A percentile compares a stretch with the other conserved stretches of the same genome.
Conservation (phyloP, 2,113 vertebrate genomes). For the Hypanus sabinus region DNA sequence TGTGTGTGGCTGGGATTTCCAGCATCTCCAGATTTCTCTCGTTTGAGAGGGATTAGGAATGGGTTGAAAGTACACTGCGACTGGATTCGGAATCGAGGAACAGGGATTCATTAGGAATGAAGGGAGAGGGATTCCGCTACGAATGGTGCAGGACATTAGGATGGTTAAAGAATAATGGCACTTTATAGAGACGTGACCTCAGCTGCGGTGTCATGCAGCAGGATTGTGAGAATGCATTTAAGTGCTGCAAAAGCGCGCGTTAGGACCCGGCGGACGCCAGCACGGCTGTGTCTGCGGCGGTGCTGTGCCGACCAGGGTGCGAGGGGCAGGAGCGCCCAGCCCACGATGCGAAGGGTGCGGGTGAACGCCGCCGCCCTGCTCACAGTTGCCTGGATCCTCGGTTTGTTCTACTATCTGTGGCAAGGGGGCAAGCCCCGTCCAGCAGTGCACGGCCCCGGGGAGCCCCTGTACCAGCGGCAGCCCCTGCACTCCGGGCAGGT, state of each 20-base stretch:
- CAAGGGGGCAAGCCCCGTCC: constrained; percentile 85
- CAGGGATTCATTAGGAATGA: too few species aligned
- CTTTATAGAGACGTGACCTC: too few species aligned
- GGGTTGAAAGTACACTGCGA: too few species aligned
- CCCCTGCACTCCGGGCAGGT: constrained; percentile 62
- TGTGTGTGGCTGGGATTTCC: too few species aligned
- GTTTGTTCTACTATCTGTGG: constrained; percentile 98
- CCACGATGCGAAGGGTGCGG: constrained; percentile 86
- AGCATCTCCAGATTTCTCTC: too few species aligned
- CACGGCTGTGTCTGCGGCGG: background rate
- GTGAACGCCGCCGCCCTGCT: constrained; percentile 96
- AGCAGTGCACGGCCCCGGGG: constrained; percentile 49
- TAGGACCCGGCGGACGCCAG: background rate
- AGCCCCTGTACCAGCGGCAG: constrained; percentile 46
- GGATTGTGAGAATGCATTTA: background rate
- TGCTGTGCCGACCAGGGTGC: background rate
- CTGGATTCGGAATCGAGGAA: too few species aligned
- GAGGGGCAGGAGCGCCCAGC: background rate
- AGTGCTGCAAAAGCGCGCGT: background rate
- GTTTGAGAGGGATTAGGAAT: too few species aligned
- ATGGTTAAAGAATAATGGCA: too few species aligned
- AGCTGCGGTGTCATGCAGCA: too few species aligned
- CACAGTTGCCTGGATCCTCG: constrained; percentile 94
- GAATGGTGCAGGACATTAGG: too few species aligned
- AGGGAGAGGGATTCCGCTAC: too few species aligned